Evolutionary conservation across 1,140 invertebrate genomes (phyloP).

Genomic region (Drosophila sturtevanti): DNA sequence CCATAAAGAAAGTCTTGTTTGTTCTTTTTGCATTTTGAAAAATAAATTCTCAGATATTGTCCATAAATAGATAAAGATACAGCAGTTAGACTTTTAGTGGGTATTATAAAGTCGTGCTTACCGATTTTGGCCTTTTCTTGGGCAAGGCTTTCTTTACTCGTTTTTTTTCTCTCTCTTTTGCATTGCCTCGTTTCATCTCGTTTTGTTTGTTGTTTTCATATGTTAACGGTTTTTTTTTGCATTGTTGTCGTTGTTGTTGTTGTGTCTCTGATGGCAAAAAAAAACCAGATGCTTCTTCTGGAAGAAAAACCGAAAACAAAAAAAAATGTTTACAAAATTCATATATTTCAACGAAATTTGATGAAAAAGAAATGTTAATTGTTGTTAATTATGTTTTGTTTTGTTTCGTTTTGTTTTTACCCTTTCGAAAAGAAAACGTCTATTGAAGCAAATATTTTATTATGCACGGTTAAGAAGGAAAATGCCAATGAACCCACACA

Average conservation of each 20-base stretch:
- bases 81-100: too few relatives aligned
- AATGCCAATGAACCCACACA: slow-evolving; percentile 45
- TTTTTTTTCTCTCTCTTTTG: neutral
- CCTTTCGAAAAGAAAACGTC: too few relatives aligned
- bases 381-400: slow-evolving; percentile 15
- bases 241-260: slow-evolving; percentile 17
- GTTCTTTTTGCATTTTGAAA: too few relatives aligned
- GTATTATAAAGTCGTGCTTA: neutral
- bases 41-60: too few relatives aligned
- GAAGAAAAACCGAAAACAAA: neutral
- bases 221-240: slow-evolving; percentile 36
- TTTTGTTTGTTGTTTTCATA: neutral
- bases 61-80: too few relatives aligned
- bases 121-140: neutral
- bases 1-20: neutral
- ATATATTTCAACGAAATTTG: slow-evolving; percentile 8
- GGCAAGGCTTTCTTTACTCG: neutral
- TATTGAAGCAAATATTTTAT: slow-evolving; percentile 33
- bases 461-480: slow-evolving; percentile 16
- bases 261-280: slow-evolving; percentile 9
- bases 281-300: slow-evolving; percentile 44
- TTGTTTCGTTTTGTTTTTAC: too few relatives aligned
- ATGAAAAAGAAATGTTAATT: slow-evolving; percentile 39
- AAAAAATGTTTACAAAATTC: slow-evolving; percentile 21
- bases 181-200: neutral